Conservation (phyloP, 2,797 vertebrate species). For the Sparus aurata region DNA sequence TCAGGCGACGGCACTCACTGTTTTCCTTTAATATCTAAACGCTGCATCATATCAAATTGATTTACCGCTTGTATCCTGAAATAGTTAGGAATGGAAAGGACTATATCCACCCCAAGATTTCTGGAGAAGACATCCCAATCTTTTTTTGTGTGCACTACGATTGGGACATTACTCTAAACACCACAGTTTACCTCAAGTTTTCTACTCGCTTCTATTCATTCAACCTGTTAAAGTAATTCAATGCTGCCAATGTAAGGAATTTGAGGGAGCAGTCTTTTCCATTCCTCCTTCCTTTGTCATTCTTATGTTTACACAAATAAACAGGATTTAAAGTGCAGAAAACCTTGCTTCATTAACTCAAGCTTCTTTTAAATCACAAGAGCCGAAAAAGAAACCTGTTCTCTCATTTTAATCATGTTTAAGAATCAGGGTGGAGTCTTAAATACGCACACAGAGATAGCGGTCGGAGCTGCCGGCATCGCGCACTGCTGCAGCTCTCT, state of each 20-base stretch:
- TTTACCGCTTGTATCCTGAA: background rate
- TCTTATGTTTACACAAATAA: background rate
- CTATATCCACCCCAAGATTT: background rate
- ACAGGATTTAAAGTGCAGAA: background rate
- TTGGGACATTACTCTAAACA: background rate
- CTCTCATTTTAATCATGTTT: background rate
- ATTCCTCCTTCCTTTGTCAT: background rate
- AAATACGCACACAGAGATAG: background rate
- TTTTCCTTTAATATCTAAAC: conserved; percentile 45
- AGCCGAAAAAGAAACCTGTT: background rate
- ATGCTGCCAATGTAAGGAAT: background rate
- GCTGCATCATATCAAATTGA: background rate
- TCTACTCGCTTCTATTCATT: background rate
- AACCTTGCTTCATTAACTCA: background rate
- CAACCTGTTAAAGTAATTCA: background rate
- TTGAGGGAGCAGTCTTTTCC: no score
- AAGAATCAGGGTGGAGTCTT: background rate
- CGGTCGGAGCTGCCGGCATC: background rate
- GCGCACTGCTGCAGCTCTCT: background rate
- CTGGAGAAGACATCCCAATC: background rate
- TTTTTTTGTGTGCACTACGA: background rate
- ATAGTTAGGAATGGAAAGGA: background rate
- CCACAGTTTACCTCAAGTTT: background rate
- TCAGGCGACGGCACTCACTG: conserved; percentile 24
- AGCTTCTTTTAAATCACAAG: background rate